Base-by-base conservation (phyloP, 2,113 vertebrate genomes). In the Tichodroma muraria region DNA sequence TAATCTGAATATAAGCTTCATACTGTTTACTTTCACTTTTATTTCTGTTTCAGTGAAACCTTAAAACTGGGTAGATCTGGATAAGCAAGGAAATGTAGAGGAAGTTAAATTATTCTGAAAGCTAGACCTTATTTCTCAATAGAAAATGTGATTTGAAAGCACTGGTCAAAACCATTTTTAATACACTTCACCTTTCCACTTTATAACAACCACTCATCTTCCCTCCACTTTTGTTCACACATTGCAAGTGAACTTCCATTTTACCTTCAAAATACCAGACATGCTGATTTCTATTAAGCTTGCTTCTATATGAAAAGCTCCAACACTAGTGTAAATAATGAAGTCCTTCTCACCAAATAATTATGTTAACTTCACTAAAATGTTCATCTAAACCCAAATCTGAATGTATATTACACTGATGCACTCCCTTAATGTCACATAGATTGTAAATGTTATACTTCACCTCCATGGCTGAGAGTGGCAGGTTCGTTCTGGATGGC, bases 401-500 rank as follows among this genome's bases (percentile, higher is more conserved):
- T 59, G 20, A 78, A 68, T 22, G 10, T 12, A 78, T 71, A 75
- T 49, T 50, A 85, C 69, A 73, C 2, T 15, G 15, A 70, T n/a
- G 5, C 63, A 40, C 24, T 40, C 40, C 60, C 23, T 88, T 53
- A 49, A 59, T 6, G 16, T 59, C 66, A 61, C 5, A 79, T 0
- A 63, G 17, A 71, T 11, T 25, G 22, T 30, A 93, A 60, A 78
- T 52, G 47, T 76, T 28, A 33, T 30, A 69, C 52, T 45, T 97
- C 97, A 99, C 99, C 99, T 98, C 85, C 64, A 92, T 97, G 78
- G 98, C 97, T 15, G 97, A 97, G 44, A 96, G 78, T 1, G 99
- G 99, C 81, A 98, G 98, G 86, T 98, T 99, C 59, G 98, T 91
- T 97, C 99, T 98, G 31, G 99, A 99, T 0, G 99, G 99, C 83